Percentiles rank a stretch among this genome's conserved stretches.
Conservation (phyloP, 2,888 invertebrate genomes). For the Cetonia aurata region DNA sequence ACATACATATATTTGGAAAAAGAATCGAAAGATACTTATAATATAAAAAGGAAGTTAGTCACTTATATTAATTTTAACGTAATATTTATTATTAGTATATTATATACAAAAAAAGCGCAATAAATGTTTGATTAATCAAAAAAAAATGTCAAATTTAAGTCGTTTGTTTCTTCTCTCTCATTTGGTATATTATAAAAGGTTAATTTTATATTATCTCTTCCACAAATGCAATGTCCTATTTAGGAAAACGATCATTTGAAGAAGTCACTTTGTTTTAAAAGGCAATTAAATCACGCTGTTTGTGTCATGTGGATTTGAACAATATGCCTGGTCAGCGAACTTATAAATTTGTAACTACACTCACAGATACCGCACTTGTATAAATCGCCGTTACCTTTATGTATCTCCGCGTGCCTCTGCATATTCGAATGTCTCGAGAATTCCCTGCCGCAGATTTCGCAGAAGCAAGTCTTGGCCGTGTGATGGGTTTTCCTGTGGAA, state of each 20-base stretch:
- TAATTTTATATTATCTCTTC: not conserved
- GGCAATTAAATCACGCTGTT: not conserved
- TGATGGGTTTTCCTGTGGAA: slow-evolving; percentile 65
- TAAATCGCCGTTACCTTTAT: slow-evolving; percentile 53
- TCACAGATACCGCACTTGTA: slow-evolving; percentile 61
- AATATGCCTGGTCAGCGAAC: slow-evolving; percentile 63
- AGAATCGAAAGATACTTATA: too few species aligned
- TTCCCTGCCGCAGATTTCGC: slow-evolving; percentile 58
- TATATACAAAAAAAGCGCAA: too few species aligned
- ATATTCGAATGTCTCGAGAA: slow-evolving; percentile 63
- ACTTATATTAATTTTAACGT: too few species aligned
- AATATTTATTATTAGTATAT: too few species aligned
- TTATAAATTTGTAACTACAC: slow-evolving; percentile 62
- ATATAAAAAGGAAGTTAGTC: too few species aligned
- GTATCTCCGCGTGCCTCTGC: slow-evolving; percentile 60
- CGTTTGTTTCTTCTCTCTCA: not conserved
- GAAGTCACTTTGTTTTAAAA: not conserved
- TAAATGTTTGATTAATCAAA: too few species aligned
- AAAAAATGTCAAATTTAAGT: too few species aligned
- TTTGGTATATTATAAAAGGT: not conserved
- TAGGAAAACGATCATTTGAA: not conserved
- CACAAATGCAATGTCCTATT: not conserved
- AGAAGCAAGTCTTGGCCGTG: slow-evolving; percentile 55
- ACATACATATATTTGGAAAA: too few species aligned
- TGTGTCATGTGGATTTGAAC: slow-evolving; percentile 58